Evolutionary conservation across 1,140 invertebrate genomes (phyloP).

Genomic region (Stratiolaelaps scimitus): DNA sequence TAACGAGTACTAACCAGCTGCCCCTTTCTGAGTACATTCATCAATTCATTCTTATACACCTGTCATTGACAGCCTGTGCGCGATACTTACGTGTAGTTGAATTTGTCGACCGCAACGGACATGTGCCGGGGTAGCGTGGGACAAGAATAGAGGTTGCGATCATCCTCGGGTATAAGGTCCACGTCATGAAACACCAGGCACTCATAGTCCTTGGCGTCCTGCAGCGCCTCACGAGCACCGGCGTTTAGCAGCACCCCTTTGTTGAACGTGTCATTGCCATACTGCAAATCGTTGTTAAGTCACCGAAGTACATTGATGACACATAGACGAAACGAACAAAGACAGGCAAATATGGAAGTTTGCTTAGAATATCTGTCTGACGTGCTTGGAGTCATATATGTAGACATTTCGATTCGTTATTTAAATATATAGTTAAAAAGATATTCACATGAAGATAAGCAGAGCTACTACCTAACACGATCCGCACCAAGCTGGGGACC

Average conservation of each 20-base stretch:
- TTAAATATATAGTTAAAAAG: too few relatives aligned
- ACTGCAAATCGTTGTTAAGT: conserved; percentile 37
- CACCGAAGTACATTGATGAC: conserved; percentile 28
- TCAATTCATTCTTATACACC: too few relatives aligned
- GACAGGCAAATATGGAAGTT: conserved; percentile 11
- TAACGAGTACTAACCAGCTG: too few relatives aligned
- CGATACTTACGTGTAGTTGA: conserved; percentile 61
- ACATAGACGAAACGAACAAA: neutral
- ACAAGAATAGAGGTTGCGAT: conserved; percentile 80
- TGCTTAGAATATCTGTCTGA: neutral
- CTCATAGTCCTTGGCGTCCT: conserved; percentile 51
- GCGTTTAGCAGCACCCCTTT: conserved; percentile 84
- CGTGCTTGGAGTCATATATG: too few relatives aligned
- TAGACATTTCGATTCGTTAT: too few relatives aligned
- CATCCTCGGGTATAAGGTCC: conserved; percentile 77
- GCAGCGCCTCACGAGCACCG: conserved; percentile 61
- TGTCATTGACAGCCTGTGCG: too few relatives aligned
- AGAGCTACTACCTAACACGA: too few relatives aligned
- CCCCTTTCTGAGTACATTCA: too few relatives aligned
- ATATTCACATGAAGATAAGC: too few relatives aligned
- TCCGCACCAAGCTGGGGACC: too few relatives aligned
- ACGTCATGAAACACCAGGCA: conserved; percentile 92
- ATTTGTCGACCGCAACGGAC: conserved; percentile 81
- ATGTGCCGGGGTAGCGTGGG: conserved; percentile 79
- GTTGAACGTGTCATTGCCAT: conserved; percentile 61